phyloP scores from a whole-genome alignment of 2,113 vertebrate genomes.

The Sapayoa aenigma region DNA sequence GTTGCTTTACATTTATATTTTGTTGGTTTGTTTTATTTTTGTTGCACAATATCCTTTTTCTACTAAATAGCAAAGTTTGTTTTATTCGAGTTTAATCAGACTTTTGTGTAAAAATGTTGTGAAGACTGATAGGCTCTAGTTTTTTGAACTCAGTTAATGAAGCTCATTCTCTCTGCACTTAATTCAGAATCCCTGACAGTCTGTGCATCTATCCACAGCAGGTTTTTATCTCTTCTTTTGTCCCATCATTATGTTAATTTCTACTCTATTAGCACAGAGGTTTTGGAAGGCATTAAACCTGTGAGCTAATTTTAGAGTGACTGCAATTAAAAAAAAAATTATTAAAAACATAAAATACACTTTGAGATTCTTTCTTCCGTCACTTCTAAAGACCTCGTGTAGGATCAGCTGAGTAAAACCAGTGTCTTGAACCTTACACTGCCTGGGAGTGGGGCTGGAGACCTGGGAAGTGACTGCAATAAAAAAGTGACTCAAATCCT shows the following conservation, averaged over 20 bases:
- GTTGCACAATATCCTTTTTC: neutral
- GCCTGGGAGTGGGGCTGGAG: neutral
- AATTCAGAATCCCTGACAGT: neutral
- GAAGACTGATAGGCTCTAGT: neutral
- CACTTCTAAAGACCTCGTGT: neutral
- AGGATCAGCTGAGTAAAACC: neutral
- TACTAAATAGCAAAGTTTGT: neutral
- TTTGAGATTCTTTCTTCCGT: neutral
- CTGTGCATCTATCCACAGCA: neutral
- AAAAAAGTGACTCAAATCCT: neutral
- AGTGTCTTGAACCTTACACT: rapidly evolving
- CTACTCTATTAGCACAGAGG: neutral
- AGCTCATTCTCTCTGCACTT: neutral
- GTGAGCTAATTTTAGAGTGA: neutral
- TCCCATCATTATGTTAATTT: neutral
- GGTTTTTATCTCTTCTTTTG: neutral
- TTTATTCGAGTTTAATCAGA: neutral
- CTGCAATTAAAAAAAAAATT: neutral
- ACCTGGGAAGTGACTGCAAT: no score
- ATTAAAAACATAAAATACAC: neutral
- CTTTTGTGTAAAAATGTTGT: neutral
- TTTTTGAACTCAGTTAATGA: neutral
- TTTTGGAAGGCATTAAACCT: neutral
- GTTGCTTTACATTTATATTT: neutral
- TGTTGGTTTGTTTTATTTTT: neutral